Evolutionary conservation across 2,888 invertebrate species (phyloP).

Genomic region (Dicroscelio sp.): DNA sequence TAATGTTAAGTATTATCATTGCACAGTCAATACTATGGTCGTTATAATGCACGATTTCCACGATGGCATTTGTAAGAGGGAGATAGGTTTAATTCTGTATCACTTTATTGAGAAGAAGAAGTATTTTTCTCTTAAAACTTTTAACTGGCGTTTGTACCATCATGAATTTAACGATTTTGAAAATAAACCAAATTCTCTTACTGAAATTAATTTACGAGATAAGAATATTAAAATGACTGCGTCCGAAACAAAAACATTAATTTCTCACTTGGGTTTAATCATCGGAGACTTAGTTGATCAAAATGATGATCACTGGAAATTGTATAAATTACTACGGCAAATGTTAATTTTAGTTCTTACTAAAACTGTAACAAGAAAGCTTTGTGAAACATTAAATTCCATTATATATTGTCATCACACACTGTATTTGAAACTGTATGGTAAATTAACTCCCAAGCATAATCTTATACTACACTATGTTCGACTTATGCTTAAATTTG

Average conservation of each 20-base stretch:
- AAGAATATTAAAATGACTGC: too few relatives aligned
- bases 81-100: constrained; percentile 35
- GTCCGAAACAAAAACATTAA: constrained; percentile 32
- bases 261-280: neutral
- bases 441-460: constrained; percentile 49
- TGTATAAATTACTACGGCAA: constrained; percentile 38
- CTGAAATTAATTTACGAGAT: constrained; percentile 2
- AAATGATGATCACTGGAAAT: constrained; percentile 35
- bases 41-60: constrained; percentile 55
- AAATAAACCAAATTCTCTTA: constrained; percentile 12
- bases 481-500: constrained; percentile 42
- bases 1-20: constrained; percentile 28
- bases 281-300: constrained; percentile 43
- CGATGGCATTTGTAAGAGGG: constrained; percentile 46
- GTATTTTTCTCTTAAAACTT: constrained; percentile 29
- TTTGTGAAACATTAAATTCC: neutral
- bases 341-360: constrained; percentile 36
- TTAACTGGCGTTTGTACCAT: constrained; percentile 42
- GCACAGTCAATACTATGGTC: constrained; percentile 17
- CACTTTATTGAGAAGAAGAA: constrained; percentile 37
- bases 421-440: too few relatives aligned
- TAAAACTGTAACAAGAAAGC: neutral
- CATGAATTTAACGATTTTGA: constrained; percentile 33
- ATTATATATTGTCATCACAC: too few relatives aligned
- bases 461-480: constrained; percentile 43